Conservation (phyloP, 2,797 vertebrate genomes). For the Oreortyx pictus region DNA sequence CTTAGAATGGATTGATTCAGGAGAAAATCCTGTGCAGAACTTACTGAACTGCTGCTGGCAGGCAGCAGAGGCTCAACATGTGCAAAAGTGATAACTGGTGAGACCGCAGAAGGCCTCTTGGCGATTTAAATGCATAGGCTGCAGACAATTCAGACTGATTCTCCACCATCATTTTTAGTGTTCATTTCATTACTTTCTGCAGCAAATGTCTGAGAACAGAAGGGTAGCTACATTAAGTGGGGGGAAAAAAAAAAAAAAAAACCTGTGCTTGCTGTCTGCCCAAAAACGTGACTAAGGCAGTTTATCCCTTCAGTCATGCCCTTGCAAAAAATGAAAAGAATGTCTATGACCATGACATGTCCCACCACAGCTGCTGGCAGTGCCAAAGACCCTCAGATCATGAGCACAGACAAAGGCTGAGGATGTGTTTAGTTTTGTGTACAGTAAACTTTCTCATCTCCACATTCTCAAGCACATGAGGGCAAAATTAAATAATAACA, state of each 20-base stretch:
- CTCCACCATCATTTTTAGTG: background rate
- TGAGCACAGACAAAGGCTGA: background rate
- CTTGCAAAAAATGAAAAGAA: background rate
- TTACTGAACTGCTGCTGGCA: constrained; percentile 63
- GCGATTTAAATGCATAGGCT: constrained; percentile 53
- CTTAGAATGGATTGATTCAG: constrained; percentile 53
- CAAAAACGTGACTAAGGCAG: background rate
- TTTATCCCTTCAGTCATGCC: background rate
- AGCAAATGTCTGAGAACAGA: constrained; percentile 31
- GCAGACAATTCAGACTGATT: constrained; percentile 9
- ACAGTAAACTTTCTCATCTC: background rate
- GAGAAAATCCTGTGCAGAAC: constrained; percentile 65
- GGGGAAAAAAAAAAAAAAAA: background rate
- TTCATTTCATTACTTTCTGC: constrained; percentile 24
- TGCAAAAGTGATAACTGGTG: constrained; percentile 62
- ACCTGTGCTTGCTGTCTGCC: background rate
- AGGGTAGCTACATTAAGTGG: background rate
- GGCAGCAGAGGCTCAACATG: constrained; percentile 57
- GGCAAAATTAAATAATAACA: background rate
- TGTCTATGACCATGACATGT: accelerated
- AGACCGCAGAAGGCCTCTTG: constrained; percentile 52
- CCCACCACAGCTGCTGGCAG: background rate
- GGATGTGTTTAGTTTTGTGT: background rate
- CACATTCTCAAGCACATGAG: background rate
- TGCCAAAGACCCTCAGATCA: background rate